Evolutionary conservation across 2,888 invertebrate species (phyloP).

Genomic region (Phalangium opilio): DNA sequence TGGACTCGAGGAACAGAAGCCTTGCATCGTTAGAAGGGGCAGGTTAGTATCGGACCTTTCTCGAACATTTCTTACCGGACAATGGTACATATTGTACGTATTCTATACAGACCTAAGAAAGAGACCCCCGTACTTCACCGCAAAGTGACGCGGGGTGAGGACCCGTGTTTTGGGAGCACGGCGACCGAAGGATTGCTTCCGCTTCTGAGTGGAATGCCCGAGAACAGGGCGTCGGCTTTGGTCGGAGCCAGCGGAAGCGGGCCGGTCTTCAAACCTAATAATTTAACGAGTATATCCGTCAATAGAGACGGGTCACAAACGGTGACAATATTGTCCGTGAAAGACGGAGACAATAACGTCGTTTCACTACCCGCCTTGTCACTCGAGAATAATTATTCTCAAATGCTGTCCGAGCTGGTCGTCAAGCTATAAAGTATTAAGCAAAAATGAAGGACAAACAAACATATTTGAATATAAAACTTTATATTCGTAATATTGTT

Average conservation of each 20-base stretch:
- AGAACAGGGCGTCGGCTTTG: slow-evolving; percentile 9
- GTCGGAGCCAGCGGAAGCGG: slow-evolving; percentile 5
- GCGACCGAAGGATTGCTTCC: slow-evolving; percentile 33
- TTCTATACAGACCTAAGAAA: slow-evolving; percentile 16
- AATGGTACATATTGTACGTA: too few species aligned
- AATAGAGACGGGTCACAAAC: slow-evolving; percentile 11
- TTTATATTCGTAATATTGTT: too few species aligned
- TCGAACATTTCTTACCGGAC: too few species aligned
- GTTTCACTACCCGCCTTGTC: slow-evolving; percentile 33
- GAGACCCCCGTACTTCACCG: slow-evolving; percentile 10
- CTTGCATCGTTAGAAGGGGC: slow-evolving; percentile 24
- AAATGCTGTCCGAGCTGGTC: slow-evolving; percentile 37
- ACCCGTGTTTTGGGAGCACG: slow-evolving; percentile 34
- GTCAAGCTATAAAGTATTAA: slow-evolving; percentile 28
- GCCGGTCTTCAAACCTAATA: neutral
- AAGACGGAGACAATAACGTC: slow-evolving; percentile 30
- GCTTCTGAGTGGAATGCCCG: slow-evolving; percentile 24
- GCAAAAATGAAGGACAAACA: neutral
- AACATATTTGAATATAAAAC: too few species aligned
- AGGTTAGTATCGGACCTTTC: slow-evolving; percentile 23
- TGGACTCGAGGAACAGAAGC: slow-evolving; percentile 29
- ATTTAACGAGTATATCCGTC: slow-evolving; percentile 9
- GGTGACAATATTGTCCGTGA: slow-evolving; percentile 29
- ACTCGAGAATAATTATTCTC: slow-evolving; percentile 37
- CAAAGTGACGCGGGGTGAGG: slow-evolving; percentile 30